Percentiles rank a stretch among this genome's conserved stretches.
Conservation (phyloP, 2,888 invertebrate genomes). For the Scrobipalpa atriplicella region DNA sequence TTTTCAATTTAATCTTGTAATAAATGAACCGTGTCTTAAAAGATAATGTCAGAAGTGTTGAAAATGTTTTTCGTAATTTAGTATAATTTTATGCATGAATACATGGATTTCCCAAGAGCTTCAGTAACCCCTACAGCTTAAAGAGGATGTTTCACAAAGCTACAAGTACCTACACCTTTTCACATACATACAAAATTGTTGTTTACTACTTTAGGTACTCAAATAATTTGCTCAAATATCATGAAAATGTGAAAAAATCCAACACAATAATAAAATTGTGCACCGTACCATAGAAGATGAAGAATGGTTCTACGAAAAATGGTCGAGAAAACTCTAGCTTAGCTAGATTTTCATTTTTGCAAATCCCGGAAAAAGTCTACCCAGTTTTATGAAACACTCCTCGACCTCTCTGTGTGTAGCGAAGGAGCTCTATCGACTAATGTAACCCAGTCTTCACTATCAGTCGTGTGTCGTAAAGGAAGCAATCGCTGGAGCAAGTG, state of each 20-base stretch:
- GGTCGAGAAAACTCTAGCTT: not conserved
- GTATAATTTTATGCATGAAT: constrained; percentile 25
- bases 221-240: no score
- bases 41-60: not conserved
- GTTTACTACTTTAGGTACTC: not conserved
- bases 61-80: not conserved
- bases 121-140: not conserved
- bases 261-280: no score
- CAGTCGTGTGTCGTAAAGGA: constrained; percentile 75
- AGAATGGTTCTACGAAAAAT: no score
- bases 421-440: constrained; percentile 1
- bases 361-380: not conserved
- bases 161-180: not conserved
- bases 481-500: constrained; percentile 83
- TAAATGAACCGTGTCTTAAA: not conserved
- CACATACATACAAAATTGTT: not conserved
- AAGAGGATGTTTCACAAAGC: not conserved
- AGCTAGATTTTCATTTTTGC: not conserved
- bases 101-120: constrained; percentile 7
- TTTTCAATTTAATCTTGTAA: not conserved
- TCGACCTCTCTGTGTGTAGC: not conserved
- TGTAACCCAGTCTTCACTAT: constrained; percentile 45
- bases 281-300: no score
- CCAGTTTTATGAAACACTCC: not conserved
- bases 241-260: no score